Base-by-base conservation (phyloP, 2,888 invertebrate genomes). In the Meliscaeva auricollis region DNA sequence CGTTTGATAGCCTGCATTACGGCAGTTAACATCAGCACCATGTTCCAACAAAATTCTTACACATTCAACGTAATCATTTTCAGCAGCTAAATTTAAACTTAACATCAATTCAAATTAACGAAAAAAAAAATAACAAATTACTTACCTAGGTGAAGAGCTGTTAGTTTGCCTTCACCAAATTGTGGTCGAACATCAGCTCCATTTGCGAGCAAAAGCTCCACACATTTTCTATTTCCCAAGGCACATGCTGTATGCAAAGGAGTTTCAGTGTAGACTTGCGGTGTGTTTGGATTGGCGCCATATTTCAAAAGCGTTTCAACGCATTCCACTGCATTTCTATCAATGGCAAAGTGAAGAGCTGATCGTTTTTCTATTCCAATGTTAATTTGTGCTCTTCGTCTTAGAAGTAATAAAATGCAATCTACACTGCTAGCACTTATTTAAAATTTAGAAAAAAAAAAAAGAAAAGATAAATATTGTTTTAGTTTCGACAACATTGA, bases 201-300 rank as follows among this genome's bases (percentile, higher is more conserved):
- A 88, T 96, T 94, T 74, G 94, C 94, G 78, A 97, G 93, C 22
- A 98, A 93, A 85, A 98, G 92, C 90, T 95, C 94, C 44, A 96
- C 94, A 90, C 95, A 96, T 50, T 93, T 93, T 1, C 94, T 93
- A 44, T 95, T 95, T 0, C 97, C 97, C 54, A 96, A 92, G 6
- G 95, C 94, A 13, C 96, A 96, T 6, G 97, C 97, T 30, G 96
- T 95, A 89, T 97, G 97, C 26, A 97, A 91, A 0, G 97, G 97
- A 0, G 97, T 96, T 92, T 97, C 97, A 7, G 96, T 96, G 90
- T 95, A 97, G 38, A 96, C 96, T 94, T 97, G 97, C 30, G 96
- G 95, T 75, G 96, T 96, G 90, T 97, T 97, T 26, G 97, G 96
- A 89, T 94, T 95, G 3, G 97, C 97, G 60, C 97, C 96, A 87